These are phyloP conservation scores for Elanus axillaris DNA, from an alignment of 2,113 vertebrate genomes.

Conservation along the genomic window DNA sequence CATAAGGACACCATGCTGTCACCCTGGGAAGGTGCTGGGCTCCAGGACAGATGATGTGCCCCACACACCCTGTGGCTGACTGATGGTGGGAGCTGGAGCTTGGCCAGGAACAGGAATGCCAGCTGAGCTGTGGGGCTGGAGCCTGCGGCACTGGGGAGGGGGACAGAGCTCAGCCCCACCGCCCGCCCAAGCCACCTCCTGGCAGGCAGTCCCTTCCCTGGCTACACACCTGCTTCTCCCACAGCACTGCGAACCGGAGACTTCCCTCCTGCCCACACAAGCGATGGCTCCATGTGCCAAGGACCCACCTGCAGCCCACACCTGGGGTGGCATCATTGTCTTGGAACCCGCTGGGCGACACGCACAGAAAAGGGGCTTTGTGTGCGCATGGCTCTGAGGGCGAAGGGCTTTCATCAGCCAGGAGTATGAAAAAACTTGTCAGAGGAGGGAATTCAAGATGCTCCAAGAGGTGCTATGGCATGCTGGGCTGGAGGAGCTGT, in stretches of 20 bases:
- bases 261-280: not conserved
- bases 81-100: not conserved
- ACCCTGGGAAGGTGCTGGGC: not conserved
- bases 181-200: not conserved
- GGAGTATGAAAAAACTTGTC: not conserved
- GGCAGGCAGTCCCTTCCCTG: not conserved
- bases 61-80: rapidly evolving
- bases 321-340: not conserved
- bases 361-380: not conserved
- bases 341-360: not conserved
- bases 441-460: not conserved
- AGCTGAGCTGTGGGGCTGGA: not conserved
- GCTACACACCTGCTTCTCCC: not conserved
- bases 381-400: not conserved
- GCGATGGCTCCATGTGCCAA: not conserved
- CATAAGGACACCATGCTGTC: not conserved
- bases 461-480: not conserved
- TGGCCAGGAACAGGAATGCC: not conserved
- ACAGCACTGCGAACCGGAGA: rapidly evolving
- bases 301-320: not conserved
- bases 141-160: not conserved
- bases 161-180: not conserved
- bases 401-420: not conserved
- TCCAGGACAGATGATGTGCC: not conserved
- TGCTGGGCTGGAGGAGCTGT: not conserved